Evolutionary conservation across 2,797 vertebrate species (phyloP).

Genomic region (Macropus fuliginosus): DNA sequence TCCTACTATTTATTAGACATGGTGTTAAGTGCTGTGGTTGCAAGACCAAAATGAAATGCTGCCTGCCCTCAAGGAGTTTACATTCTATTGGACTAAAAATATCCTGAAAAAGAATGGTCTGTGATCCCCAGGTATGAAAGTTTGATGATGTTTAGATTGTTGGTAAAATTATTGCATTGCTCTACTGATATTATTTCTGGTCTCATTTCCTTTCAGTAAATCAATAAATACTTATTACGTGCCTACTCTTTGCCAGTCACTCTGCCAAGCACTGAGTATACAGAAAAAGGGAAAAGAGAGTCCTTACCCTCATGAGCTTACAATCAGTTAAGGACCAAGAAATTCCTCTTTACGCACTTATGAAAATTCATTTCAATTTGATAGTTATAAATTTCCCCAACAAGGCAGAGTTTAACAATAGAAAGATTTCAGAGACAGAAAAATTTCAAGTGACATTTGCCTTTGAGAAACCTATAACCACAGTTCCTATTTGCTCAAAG

Average conservation of each 20-base stretch:
- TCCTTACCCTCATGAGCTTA: neutral
- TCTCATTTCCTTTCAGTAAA: neutral
- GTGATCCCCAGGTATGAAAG: neutral
- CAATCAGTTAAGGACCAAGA: neutral
- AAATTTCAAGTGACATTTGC: constrained; percentile 14
- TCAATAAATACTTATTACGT: neutral
- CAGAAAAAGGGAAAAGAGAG: neutral
- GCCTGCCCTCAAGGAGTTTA: neutral
- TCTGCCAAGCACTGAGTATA: neutral
- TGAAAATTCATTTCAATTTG: constrained; percentile 10
- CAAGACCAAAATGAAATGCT: neutral
- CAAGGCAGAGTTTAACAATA: neutral
- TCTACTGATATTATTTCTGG: neutral
- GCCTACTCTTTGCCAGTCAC: neutral
- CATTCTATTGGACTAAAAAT: neutral
- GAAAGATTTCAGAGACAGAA: neutral
- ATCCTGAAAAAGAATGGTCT: neutral
- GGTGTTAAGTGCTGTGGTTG: neutral
- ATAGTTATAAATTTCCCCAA: neutral
- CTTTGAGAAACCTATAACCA: constrained; percentile 45
- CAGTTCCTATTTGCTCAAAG: neutral
- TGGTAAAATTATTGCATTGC: constrained; percentile 1
- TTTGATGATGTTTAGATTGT: constrained; percentile 12
- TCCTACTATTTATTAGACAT: neutral
- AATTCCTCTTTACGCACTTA: neutral